phyloP scores from a whole-genome alignment of 2,888 invertebrate species.

The Eilema depressum region DNA sequence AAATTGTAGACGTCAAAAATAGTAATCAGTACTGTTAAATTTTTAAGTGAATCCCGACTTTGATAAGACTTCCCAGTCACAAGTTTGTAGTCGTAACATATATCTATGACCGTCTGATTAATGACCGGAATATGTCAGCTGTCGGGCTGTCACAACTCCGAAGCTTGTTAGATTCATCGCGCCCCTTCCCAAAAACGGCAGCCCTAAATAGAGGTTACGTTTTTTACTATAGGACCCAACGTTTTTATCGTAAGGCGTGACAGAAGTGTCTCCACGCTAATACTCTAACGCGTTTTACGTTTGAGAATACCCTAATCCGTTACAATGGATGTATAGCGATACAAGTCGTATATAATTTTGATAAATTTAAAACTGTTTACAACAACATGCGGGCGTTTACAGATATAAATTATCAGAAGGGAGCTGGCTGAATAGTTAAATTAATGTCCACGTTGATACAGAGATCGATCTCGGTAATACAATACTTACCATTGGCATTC shows the following conservation, averaged over 20 bases:
- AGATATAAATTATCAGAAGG: not conserved
- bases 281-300: constrained; percentile 66
- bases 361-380: not conserved
- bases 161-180: constrained; percentile 82
- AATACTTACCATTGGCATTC: too few species aligned
- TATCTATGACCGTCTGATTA: constrained; percentile 80
- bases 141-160: constrained; percentile 84
- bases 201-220: constrained; percentile 77
- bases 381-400: not conserved
- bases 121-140: constrained; percentile 84
- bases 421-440: not conserved
- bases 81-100: constrained; percentile 67
- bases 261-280: constrained; percentile 67
- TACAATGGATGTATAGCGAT: constrained; percentile 29
- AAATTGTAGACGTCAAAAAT: not conserved
- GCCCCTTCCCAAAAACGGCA: constrained; percentile 72
- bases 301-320: constrained; percentile 43
- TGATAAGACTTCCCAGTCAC: constrained; percentile 60
- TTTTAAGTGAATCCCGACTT: constrained; percentile 50
- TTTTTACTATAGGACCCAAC: constrained; percentile 73
- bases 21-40: constrained; percentile 38
- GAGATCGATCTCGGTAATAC: not conserved
- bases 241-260: constrained; percentile 71
- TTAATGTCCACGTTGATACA: not conserved
- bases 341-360: constrained; percentile 40